phyloP scores from a whole-genome alignment of 2,888 invertebrate genomes.

The Slavum lentiscoides region DNA sequence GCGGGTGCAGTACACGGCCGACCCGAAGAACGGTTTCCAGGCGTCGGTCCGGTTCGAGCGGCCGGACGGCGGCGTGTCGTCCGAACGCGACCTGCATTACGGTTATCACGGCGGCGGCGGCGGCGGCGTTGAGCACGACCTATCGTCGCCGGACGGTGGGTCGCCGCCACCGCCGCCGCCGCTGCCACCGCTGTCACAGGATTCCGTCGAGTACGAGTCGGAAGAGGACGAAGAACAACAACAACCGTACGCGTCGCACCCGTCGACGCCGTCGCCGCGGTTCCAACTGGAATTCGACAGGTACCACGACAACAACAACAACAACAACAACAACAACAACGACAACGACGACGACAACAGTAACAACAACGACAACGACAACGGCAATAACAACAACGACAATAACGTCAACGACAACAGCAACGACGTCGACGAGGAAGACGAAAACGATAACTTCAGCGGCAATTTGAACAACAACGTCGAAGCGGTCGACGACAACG shows the following conservation, averaged over 20 bases:
- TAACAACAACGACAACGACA: not conserved
- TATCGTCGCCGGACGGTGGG: not conserved
- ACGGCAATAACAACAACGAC: not conserved
- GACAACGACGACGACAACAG: not conserved
- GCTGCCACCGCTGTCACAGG: constrained; percentile 53
- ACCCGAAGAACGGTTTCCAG: constrained; percentile 75
- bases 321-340: not conserved
- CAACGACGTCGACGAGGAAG: not conserved
- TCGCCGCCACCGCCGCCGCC: not conserved
- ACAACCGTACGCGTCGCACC: not conserved
- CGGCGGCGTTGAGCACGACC: not conserved
- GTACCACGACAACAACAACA: not conserved
- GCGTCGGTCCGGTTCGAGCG: constrained; percentile 61
- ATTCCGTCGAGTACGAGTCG: constrained; percentile 54
- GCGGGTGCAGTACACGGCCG: constrained; percentile 74
- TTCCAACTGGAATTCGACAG: not conserved
- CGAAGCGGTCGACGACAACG: not conserved
- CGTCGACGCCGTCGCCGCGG: not conserved
- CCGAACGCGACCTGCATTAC: not conserved
- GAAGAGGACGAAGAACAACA: not conserved
- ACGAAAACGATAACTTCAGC: not conserved
- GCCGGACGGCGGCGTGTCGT: constrained; percentile 59
- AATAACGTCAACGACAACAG: not conserved
- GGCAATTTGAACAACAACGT: not conserved
- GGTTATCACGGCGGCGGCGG: not conserved